Evolutionary conservation across 1,140 invertebrate genomes (phyloP).

Genomic region (Thaumetopoea pityocampa): DNA sequence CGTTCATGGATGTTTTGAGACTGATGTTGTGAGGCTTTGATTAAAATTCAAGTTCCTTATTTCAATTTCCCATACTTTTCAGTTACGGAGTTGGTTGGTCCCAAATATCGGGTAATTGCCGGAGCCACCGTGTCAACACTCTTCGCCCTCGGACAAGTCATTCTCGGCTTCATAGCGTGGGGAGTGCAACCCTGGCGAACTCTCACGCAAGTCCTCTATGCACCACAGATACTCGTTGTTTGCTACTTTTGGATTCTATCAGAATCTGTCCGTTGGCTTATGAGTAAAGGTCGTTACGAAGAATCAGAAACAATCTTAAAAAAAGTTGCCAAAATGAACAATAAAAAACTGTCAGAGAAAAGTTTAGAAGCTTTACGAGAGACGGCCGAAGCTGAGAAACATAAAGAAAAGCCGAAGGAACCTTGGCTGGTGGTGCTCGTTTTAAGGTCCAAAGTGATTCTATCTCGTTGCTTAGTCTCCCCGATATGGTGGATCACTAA

Average conservation of each 20-base stretch:
- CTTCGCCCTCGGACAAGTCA: slow-evolving; percentile 83
- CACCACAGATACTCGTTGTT: slow-evolving; percentile 81
- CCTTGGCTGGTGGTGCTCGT: slow-evolving; percentile 72
- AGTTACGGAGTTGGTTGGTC: slow-evolving; percentile 87
- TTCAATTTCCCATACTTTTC: slow-evolving; percentile 32
- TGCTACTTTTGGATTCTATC: slow-evolving; percentile 80
- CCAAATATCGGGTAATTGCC: slow-evolving; percentile 82
- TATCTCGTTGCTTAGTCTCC: slow-evolving; percentile 80
- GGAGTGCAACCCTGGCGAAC: slow-evolving; percentile 82
- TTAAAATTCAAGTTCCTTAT: no score
- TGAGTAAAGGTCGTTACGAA: slow-evolving; percentile 78
- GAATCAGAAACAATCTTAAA: slow-evolving; percentile 78
- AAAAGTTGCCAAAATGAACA: slow-evolving; percentile 81
- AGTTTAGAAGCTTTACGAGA: slow-evolving; percentile 64
- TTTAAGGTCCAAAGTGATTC: slow-evolving; percentile 76
- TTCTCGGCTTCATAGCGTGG: slow-evolving; percentile 83
- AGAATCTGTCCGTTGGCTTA: slow-evolving; percentile 86
- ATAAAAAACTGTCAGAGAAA: slow-evolving; percentile 76
- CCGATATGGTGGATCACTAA: slow-evolving; percentile 85
- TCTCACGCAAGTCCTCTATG: slow-evolving; percentile 82
- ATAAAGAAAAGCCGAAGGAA: slow-evolving; percentile 39
- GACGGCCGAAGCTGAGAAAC: slow-evolving; percentile 46
- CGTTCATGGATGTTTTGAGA: no score
- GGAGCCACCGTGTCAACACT: slow-evolving; percentile 83
- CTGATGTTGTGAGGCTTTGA: no score